Evolutionary conservation across 2,888 invertebrate species (phyloP).

Genomic region (Caenorhabditis angaria): DNA sequence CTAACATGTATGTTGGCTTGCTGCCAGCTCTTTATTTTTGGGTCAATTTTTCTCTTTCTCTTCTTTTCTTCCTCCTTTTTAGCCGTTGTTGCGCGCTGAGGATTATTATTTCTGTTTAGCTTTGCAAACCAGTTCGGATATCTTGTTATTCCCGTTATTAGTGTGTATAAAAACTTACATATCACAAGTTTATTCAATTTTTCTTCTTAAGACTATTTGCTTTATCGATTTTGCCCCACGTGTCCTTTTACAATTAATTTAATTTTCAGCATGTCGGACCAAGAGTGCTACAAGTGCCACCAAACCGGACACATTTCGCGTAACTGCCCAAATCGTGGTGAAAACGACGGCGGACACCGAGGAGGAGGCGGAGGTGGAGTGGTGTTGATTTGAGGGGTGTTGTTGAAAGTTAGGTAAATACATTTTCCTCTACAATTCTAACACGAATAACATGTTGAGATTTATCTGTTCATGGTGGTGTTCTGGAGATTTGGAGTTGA

Average conservation of each 20-base stretch:
- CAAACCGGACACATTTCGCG: slow-evolving; percentile 65
- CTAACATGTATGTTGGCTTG: slow-evolving; percentile 35
- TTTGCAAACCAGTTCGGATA: too few relatives aligned
- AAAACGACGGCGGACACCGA: slow-evolving; percentile 31
- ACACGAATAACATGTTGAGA: slow-evolving; percentile 25
- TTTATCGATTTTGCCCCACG: neutral
- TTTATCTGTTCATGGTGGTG: slow-evolving; percentile 15
- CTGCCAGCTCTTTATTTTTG: slow-evolving; percentile 35
- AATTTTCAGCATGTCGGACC: slow-evolving; percentile 41
- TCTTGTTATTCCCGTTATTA: too few relatives aligned
- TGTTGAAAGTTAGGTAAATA: slow-evolving; percentile 47
- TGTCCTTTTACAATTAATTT: neutral
- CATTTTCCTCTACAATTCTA: slow-evolving; percentile 36
- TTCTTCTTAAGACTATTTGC: neutral
- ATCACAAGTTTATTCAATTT: neutral
- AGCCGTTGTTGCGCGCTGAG: neutral
- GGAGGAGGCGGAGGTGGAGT: slow-evolving; percentile 49
- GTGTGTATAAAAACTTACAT: too few relatives aligned
- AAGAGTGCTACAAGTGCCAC: slow-evolving; percentile 66
- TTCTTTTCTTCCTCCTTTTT: slow-evolving; percentile 6
- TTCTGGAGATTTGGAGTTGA: slow-evolving; percentile 40
- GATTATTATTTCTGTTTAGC: neutral
- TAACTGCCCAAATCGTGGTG: slow-evolving; percentile 53
- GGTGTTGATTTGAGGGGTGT: slow-evolving; percentile 46
- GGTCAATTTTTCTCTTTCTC: slow-evolving; percentile 15